These are phyloP conservation scores for Heliconius ismenius DNA, from an alignment of 2,888 invertebrate genomes.

Conservation along the genomic window DNA sequence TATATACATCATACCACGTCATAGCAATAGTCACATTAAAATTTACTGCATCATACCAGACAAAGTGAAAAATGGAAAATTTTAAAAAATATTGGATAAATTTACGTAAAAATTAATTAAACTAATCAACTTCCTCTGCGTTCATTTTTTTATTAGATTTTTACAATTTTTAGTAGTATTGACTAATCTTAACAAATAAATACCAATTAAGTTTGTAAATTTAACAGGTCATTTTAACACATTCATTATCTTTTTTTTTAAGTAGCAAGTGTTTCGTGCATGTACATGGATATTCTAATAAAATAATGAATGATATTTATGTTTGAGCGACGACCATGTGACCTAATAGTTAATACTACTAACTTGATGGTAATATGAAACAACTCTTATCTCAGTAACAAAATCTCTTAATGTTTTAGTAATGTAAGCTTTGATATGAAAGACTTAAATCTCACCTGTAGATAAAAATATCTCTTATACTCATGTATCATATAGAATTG, in stretches of 20 bases:
- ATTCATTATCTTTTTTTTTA: neutral
- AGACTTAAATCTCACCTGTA: neutral
- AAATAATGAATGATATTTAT: neutral
- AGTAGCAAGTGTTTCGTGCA: neutral
- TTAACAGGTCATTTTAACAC: neutral
- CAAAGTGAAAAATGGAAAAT: no score
- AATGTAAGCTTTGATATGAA: constrained; percentile 9
- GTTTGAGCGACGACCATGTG: neutral
- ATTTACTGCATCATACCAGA: neutral
- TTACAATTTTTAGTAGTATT: neutral
- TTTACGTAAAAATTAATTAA: neutral
- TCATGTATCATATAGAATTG: neutral
- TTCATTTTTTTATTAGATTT: neutral
- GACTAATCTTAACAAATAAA: neutral
- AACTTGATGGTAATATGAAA: constrained; percentile 4
- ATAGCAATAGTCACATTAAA: neutral
- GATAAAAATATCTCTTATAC: neutral
- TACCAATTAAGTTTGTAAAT: neutral
- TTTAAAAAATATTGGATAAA: neutral
- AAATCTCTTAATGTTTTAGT: constrained; percentile 2
- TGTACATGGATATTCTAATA: constrained; percentile 1
- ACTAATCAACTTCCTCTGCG: neutral
- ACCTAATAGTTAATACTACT: neutral
- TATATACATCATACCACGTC: neutral
- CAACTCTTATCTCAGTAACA: neutral